Evolutionary conservation across 2,797 vertebrate species (phyloP).

Genomic region (Meda fulgida): DNA sequence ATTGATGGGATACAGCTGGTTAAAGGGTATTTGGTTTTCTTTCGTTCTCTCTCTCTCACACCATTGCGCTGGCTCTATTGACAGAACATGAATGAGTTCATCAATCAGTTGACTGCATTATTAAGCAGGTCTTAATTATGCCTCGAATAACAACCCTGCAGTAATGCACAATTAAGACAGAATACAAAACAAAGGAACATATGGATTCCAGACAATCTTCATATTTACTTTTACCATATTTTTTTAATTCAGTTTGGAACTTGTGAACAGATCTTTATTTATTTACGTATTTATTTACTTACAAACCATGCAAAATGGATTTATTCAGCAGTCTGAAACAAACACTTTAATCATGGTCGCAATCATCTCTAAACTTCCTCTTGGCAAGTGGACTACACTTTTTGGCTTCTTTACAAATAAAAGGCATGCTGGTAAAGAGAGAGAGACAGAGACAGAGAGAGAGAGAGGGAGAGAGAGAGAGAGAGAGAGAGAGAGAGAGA

Average conservation of each 20-base stretch:
- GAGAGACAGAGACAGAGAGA: too few species aligned
- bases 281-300: not conserved
- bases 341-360: constrained; percentile 51
- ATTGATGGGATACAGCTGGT: constrained; percentile 55
- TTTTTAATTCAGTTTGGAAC: not conserved
- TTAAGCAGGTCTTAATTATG: constrained; percentile 62
- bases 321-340: constrained; percentile 33
- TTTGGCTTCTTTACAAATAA: constrained; percentile 44
- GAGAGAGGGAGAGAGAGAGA: not conserved
- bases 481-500: not conserved
- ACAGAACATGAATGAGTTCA: constrained; percentile 59
- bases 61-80: constrained; percentile 44
- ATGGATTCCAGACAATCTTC: constrained; percentile 24
- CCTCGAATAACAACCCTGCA: constrained; percentile 28
- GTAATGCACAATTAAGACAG: constrained; percentile 47
- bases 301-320: constrained; percentile 16
- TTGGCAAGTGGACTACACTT: constrained; percentile 42
- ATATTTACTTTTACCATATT: constrained; percentile 5
- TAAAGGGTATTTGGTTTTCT: constrained; percentile 46
- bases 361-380: constrained; percentile 54
- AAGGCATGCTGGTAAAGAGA: constrained; percentile 34
- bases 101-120: constrained; percentile 63
- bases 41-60: constrained; percentile 14
- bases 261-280: not conserved
- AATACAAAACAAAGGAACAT: constrained; percentile 53